Evolutionary conservation across 2,888 invertebrate species (phyloP).

Genomic region (Limnephilus lunatus): DNA sequence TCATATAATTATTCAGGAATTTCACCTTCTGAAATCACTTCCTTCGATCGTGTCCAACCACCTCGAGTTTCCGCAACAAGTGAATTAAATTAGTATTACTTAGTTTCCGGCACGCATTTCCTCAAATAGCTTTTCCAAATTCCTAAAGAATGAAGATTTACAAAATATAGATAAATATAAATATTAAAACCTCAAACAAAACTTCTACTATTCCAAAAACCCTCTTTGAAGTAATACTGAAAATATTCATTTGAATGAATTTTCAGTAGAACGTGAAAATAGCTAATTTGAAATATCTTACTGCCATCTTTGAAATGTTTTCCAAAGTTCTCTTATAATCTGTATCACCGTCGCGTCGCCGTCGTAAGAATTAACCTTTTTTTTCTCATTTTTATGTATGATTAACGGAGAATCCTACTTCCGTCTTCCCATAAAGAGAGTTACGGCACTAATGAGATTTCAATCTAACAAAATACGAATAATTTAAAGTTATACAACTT

Average conservation of each 20-base stretch:
- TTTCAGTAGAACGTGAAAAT: neutral
- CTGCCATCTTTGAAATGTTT: neutral
- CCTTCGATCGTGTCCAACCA: conserved; percentile 3
- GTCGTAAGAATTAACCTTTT: neutral
- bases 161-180: neutral
- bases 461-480: too few species aligned
- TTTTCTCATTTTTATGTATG: neutral
- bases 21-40: conserved; percentile 37
- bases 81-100: neutral
- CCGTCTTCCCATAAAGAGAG: too few species aligned
- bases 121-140: neutral
- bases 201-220: neutral
- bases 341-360: neutral
- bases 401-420: neutral
- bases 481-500: too few species aligned
- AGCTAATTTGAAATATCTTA: neutral
- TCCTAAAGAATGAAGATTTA: neutral
- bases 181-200: neutral
- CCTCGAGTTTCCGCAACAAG: conserved; percentile 11
- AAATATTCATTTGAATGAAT: too few species aligned
- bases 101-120: conserved; percentile 21
- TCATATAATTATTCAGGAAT: conserved; percentile 33
- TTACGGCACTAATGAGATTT: too few species aligned
- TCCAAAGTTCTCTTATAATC: neutral
- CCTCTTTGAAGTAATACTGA: too few species aligned